Base-by-base conservation (phyloP, 2,888 invertebrate genomes). In the Aethes cnicana region DNA sequence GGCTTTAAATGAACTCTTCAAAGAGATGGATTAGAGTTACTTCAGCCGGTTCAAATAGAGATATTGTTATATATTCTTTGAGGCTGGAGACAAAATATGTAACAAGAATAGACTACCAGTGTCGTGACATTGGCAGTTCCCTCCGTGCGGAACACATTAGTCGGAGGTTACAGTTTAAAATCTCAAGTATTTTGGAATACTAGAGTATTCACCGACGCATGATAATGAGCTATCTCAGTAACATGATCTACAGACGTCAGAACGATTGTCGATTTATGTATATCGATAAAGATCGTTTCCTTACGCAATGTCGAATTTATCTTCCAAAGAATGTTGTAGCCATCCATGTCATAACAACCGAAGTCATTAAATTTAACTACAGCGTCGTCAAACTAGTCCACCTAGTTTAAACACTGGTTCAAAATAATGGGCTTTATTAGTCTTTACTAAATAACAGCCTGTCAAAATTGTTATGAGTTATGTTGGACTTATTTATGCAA, bases 391-490 rank as follows among this genome's bases (percentile, higher is more conserved):
- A 32, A 39, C 37, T 46, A 46, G 33, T 26, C 39, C 20, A 44
- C 36, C 28, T 49, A 9, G 36, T 37, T 28, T 39, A 46, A 46
- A 52, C 52, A 46, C 46, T 39, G 32, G 50, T 50, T 37, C 44
- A 32, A 11, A 57, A 60, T 62, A 63, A 58, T 59, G 73, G 64
- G 76, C 80, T 75, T 72, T 70, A 79, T 74, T 74, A 74, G 76
- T 77, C 71, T 69, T 64, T 61, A 59, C 63, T 69, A 72, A 72
- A 77, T 74, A 70, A 71, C 69, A 62, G 63, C 62, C 66, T 68
- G 70, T 71, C 76, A 72, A 67, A 61, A 61, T 64, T 58, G 59
- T 72, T 81, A 75, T 79, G 76, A 82, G 79, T 77, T 76, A 80
- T 75, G 63, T 54, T 61, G 68, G 69, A 69, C 69, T 65, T 65